Evolutionary conservation across 2,888 invertebrate species (phyloP).

Genomic region (Iphiclides podalirius): DNA sequence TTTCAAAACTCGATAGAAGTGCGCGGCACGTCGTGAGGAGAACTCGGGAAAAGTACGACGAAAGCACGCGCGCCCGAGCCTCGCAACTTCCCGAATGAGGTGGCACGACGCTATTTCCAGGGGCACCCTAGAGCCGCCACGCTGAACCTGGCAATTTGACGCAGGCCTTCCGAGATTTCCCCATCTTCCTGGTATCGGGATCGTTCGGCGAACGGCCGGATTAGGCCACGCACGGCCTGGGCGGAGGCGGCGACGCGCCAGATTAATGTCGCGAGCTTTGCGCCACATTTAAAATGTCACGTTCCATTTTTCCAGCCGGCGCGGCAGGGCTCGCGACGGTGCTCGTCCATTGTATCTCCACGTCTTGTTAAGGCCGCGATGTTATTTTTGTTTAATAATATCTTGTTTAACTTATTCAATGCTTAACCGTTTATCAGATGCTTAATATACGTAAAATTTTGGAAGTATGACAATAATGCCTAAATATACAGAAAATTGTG

Average conservation of each 20-base stretch:
- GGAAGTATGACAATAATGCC: too few species aligned
- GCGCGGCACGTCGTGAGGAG: conserved; percentile 72
- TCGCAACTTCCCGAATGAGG: conserved; percentile 75
- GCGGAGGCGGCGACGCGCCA: conserved; percentile 72
- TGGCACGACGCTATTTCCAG: conserved; percentile 55
- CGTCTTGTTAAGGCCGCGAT: conserved; percentile 34
- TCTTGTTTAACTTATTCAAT: too few species aligned
- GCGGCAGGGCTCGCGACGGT: conserved; percentile 53
- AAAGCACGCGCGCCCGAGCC: conserved; percentile 72
- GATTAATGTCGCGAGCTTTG: conserved; percentile 75
- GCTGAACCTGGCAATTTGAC: conserved; percentile 75
- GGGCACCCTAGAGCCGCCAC: neutral
- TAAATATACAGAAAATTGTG: too few species aligned
- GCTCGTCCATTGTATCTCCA: conserved; percentile 42
- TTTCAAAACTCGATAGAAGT: conserved; percentile 69
- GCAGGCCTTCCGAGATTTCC: conserved; percentile 76
- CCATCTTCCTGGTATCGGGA: conserved; percentile 72
- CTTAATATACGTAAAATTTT: too few species aligned
- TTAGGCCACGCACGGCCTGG: conserved; percentile 69
- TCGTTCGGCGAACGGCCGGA: conserved; percentile 69
- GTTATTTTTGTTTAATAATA: too few species aligned
- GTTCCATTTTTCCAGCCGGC: conserved; percentile 70
- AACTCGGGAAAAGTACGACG: conserved; percentile 74
- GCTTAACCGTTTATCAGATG: too few species aligned
- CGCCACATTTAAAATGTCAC: conserved; percentile 76